Evolutionary conservation across 2,888 invertebrate genomes (phyloP).

Genomic region (Hydrotaea cyrtoneurina): DNA sequence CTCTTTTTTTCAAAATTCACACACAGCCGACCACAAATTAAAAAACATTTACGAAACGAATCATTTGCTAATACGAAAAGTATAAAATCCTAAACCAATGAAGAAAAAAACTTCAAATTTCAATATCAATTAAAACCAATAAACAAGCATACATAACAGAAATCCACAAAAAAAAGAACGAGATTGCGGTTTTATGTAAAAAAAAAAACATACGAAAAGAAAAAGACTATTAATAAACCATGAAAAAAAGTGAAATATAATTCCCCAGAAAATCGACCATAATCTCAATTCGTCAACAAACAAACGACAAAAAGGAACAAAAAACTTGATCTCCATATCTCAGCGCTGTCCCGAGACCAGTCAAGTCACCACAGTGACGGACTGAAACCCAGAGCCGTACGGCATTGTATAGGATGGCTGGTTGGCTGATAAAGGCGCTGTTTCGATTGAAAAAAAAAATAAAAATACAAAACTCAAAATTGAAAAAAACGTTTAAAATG

Average conservation of each 20-base stretch:
- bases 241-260: constrained; percentile 2
- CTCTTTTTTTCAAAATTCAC: too few relatives aligned
- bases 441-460: neutral
- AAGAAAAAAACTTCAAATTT: neutral
- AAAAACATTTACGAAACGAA: too few relatives aligned
- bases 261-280: constrained; percentile 3
- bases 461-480: constrained; percentile 1
- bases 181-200: constrained; percentile 23
- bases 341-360: neutral
- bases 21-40: too few relatives aligned
- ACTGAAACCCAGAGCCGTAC: neutral
- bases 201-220: neutral
- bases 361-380: neutral
- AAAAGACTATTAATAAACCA: constrained; percentile 5
- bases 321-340: constrained; percentile 32
- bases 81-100: constrained; percentile 11
- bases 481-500: neutral
- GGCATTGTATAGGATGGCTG: neutral
- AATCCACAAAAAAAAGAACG: neutral
- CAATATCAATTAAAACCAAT: constrained; percentile 8
- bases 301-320: constrained; percentile 14
- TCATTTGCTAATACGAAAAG: too few relatives aligned
- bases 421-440: constrained; percentile 18
- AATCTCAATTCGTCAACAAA: constrained; percentile 25
- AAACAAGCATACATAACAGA: neutral